phyloP scores from a whole-genome alignment of 1,140 invertebrate species.

The Atta colombica region DNA sequence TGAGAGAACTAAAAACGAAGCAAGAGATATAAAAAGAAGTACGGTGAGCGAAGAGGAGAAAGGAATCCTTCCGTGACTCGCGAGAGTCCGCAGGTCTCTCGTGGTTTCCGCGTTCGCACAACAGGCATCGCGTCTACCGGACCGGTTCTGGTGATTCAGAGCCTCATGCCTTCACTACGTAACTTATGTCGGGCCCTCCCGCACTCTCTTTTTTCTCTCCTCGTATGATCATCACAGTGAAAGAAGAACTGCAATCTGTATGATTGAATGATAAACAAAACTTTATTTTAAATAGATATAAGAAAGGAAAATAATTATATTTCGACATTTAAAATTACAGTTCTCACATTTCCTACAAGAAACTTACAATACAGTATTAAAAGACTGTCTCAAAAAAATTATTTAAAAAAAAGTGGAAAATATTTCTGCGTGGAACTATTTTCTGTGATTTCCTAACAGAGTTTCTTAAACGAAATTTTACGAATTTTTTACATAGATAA shows the following conservation, averaged over 20 bases:
- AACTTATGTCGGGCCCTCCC: slow-evolving; percentile 64
- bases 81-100: slow-evolving; percentile 66
- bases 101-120: slow-evolving; percentile 81
- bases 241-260: slow-evolving; percentile 10
- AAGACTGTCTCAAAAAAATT: background rate
- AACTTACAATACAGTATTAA: background rate
- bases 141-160: slow-evolving; percentile 82
- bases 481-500: background rate
- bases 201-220: slow-evolving; percentile 64
- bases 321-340: background rate
- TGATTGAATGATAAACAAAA: background rate
- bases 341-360: background rate
- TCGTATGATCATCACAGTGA: slow-evolving; percentile 9
- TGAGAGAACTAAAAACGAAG: slow-evolving; percentile 33
- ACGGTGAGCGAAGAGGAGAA: slow-evolving; percentile 63
- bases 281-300: background rate
- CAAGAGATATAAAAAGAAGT: slow-evolving; percentile 51
- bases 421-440: background rate
- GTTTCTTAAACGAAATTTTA: background rate
- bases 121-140: slow-evolving; percentile 66
- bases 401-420: background rate
- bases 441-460: background rate
- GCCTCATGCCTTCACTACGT: slow-evolving; percentile 61
- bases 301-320: background rate
- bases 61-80: slow-evolving; percentile 76